Base-by-base conservation (phyloP, 2,113 vertebrate genomes). In the Fregetta grallaria region DNA sequence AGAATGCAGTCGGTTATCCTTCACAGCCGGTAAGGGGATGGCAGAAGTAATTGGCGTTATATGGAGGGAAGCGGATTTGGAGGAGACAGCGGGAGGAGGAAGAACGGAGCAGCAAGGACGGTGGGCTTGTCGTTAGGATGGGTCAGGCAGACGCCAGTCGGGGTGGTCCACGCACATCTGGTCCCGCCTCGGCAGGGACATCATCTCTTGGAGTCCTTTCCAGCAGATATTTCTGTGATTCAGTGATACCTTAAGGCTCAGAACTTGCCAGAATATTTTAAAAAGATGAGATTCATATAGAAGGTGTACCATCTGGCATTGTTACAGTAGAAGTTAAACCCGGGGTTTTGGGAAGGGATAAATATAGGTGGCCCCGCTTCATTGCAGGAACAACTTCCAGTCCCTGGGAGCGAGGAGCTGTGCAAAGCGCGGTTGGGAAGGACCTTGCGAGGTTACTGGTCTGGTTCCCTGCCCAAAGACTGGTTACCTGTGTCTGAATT, bases 1-100 rank as follows among this genome's bases (percentile, higher is more conserved):
- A 29, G 36, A 26, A 21, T 1, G 17, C 10, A 1, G 52, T 1
- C 45, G n/a, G 52, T 26, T 29, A 1, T 1, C 26, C 45, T 19
- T 10, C 52, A 1, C 3, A 3, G 42, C 55, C 1, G 11, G 1
- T 7, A 5, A 6, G 30, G n/a, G 22, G 8, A 11, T 2, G 42
- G 68, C 68, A 42, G 75, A 17, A 29, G 70, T 11, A 6, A 29
- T 2, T 3, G 18, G 19, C 32, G 18, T 12, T 10, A 1, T 11
- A 3, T 42, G 30, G 36, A 5, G 72, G 34, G 11, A 5, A 8
- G 36, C 58, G 71, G 22, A 20, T 63, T 56, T 12, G 70, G 47
- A 8, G 25, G 11, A 7, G 63, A 4, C 8, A 1, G 27, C 3
- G 19, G 70, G 38, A 71, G 61, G 42, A 50, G 65, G 58, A 78